Percentiles rank a stretch among this genome's conserved stretches.
Evolutionary conservation across 2,888 invertebrate species (phyloP).

Genomic region (Zaprionus lineosus): DNA sequence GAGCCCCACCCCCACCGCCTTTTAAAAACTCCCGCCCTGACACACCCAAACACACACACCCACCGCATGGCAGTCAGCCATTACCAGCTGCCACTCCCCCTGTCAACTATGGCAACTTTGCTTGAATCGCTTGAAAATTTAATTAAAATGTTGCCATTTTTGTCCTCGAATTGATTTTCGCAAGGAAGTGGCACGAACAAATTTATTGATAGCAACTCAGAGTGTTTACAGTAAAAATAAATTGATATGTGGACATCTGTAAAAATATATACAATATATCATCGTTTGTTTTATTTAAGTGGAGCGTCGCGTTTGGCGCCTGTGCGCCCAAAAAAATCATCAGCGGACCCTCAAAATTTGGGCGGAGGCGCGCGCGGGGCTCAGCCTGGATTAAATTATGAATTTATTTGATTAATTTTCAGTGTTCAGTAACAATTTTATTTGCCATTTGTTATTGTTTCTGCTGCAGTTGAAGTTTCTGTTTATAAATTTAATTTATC

Average conservation of each 20-base stretch:
- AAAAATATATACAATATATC: too few relatives aligned
- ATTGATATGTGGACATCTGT: too few relatives aligned
- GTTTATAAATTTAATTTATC: constrained; percentile 11
- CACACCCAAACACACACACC: not conserved
- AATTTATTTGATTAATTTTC: constrained; percentile 41
- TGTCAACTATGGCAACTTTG: constrained; percentile 58
- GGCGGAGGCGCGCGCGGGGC: constrained; percentile 12
- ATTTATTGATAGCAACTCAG: constrained; percentile 25
- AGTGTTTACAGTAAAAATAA: constrained; percentile 26
- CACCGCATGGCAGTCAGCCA: not conserved
- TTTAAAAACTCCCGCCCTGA: not conserved
- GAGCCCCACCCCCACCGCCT: not conserved
- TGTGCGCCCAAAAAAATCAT: too few relatives aligned
- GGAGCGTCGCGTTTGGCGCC: too few relatives aligned
- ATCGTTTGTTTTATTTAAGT: too few relatives aligned
- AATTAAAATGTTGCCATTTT: constrained; percentile 69
- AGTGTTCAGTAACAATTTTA: constrained; percentile 19
- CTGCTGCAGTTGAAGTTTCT: constrained; percentile 6
- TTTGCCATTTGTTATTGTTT: constrained; percentile 1
- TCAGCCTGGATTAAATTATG: constrained; percentile 49
- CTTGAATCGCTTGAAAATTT: constrained; percentile 68
- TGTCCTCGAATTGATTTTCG: constrained; percentile 53
- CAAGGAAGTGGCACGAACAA: constrained; percentile 24
- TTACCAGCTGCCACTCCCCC: not conserved
- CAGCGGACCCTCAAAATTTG: constrained; percentile 15